These are phyloP conservation scores for Ametastegia equiseti DNA, from an alignment of 2,888 invertebrate species.

Conservation along the genomic window DNA sequence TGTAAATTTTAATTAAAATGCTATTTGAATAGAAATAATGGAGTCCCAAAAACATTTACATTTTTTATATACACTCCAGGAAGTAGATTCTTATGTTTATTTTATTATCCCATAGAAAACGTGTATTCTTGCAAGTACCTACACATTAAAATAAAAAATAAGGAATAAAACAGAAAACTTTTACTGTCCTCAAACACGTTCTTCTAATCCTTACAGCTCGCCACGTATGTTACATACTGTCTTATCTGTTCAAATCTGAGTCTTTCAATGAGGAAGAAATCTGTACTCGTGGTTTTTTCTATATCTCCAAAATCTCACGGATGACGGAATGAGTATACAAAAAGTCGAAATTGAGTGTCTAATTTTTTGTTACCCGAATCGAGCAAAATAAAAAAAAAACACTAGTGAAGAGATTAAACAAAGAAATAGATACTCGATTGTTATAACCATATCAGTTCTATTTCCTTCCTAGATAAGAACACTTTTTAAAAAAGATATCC, in stretches of 20 bases:
- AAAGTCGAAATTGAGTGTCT: background rate
- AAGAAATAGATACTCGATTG: background rate
- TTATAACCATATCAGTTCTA: background rate
- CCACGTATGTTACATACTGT: too few species aligned
- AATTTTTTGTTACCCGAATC: background rate
- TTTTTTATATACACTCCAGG: background rate
- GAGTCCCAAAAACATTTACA: background rate
- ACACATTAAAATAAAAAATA: background rate
- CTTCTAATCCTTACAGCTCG: too few species aligned
- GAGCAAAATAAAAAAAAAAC: background rate
- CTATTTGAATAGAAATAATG: background rate
- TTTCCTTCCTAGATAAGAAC: background rate
- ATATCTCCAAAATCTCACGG: background rate
- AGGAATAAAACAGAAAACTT: background rate
- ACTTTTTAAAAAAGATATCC: background rate
- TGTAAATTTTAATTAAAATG: background rate
- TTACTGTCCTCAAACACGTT: too few species aligned
- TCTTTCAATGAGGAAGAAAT: background rate
- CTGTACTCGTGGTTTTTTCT: background rate
- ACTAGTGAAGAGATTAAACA: background rate
- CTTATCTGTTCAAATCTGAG: background rate
- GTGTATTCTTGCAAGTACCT: background rate
- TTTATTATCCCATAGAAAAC: background rate
- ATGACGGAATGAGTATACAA: background rate
- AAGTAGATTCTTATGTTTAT: background rate